phyloP scores from a whole-genome alignment of 2,797 vertebrate genomes.

The Propithecus perrieri region DNA sequence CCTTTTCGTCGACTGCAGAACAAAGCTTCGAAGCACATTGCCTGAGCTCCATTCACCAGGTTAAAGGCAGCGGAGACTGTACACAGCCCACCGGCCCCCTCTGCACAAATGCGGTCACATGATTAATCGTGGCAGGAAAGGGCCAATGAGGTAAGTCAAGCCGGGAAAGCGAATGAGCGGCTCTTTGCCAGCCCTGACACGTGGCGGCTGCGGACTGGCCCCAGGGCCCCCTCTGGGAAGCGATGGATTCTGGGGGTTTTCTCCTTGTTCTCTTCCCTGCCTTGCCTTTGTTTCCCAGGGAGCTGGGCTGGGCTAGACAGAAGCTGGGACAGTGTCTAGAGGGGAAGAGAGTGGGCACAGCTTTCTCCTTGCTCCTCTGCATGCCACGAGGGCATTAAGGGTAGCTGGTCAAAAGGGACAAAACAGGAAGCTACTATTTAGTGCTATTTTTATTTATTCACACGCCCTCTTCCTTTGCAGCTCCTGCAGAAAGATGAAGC shows the following conservation, averaged over 20 bases:
- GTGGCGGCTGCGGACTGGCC: background rate
- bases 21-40: constrained; percentile 83
- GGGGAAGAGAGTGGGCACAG: too few species aligned
- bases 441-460: background rate
- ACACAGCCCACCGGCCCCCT: constrained; percentile 64
- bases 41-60: constrained; percentile 78
- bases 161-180: constrained; percentile 74
- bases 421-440: constrained; percentile 20
- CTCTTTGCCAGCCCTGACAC: constrained; percentile 34
- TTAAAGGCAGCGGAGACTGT: constrained; percentile 81
- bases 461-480: background rate
- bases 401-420: background rate
- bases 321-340: background rate
- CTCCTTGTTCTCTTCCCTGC: background rate
- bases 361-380: background rate
- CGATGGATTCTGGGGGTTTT: background rate
- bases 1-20: constrained; percentile 73
- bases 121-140: constrained; percentile 75
- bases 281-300: background rate
- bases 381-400: background rate
- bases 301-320: background rate
- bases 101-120: constrained; percentile 62
- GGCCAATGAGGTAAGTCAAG: constrained; percentile 78
- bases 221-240: background rate
- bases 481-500: background rate